Percentiles rank a stretch among this genome's conserved stretches.
These are phyloP conservation scores for Nothocercus julius DNA, from an alignment of 2,113 vertebrate genomes.

Conservation along the genomic window DNA sequence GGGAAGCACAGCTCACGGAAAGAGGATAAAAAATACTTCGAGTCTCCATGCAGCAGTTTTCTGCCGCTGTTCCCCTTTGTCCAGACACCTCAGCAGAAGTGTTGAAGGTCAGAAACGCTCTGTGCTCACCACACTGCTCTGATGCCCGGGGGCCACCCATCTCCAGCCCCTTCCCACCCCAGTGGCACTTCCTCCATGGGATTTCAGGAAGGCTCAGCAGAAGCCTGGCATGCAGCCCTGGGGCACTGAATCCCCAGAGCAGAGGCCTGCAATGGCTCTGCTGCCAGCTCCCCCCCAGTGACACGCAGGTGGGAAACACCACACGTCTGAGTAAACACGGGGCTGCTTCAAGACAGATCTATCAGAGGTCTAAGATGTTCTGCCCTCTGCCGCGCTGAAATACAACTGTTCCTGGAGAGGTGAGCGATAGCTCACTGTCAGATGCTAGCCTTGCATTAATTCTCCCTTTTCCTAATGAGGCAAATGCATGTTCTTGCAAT, in stretches of 20 bases:
- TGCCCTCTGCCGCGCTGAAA: background rate
- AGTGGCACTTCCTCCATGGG: background rate
- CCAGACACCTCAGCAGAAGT: background rate
- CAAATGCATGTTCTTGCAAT: fast-evolving
- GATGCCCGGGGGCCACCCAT: background rate
- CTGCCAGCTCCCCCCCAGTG: background rate
- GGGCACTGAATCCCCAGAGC: too few species aligned
- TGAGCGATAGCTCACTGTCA: background rate
- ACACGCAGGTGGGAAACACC: background rate
- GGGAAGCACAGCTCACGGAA: background rate
- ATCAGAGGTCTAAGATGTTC: background rate
- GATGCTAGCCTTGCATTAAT: background rate
- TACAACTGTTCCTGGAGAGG: fast-evolving
- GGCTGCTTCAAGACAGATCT: background rate
- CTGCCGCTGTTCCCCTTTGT: background rate
- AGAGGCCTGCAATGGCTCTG: background rate
- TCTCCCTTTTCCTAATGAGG: background rate
- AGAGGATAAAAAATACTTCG: background rate
- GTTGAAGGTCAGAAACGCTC: background rate
- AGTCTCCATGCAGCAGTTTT: background rate
- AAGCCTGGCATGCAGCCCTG: background rate
- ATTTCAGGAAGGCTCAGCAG: background rate
- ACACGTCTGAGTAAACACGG: background rate
- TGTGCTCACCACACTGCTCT: background rate
- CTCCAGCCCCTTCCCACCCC: background rate